A percentile compares a stretch with the other conserved stretches of the same genome.
phyloP scores from a whole-genome alignment of 1,140 invertebrate species.

The Harpegnathos saltator region DNA sequence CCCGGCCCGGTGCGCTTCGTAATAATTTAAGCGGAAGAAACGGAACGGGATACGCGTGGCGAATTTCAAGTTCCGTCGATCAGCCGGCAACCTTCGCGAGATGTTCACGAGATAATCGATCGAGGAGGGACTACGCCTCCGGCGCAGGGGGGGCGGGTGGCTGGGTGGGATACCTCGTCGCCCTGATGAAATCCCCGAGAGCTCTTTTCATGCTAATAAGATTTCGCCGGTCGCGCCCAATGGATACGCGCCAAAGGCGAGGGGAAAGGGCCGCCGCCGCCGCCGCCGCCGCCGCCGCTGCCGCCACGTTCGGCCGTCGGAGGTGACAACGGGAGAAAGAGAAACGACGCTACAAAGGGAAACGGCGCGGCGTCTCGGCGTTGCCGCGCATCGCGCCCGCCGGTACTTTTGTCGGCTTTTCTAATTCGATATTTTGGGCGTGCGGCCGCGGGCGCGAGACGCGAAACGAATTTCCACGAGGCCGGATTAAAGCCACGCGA shows the following conservation, averaged over 20 bases:
- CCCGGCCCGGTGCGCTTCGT: not conserved
- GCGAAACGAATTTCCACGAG: conserved; percentile 31
- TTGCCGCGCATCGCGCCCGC: conserved; percentile 7
- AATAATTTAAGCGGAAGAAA: not conserved
- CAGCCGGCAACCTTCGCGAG: conserved; percentile 8
- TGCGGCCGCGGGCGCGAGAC: conserved; percentile 22
- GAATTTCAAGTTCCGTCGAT: conserved; percentile 19
- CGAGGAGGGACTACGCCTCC: conserved; percentile 45
- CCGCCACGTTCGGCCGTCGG: conserved; percentile 11
- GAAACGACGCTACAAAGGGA: conserved; percentile 47
- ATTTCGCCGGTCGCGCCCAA: conserved; percentile 59
- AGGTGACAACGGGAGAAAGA: conserved; percentile 20
- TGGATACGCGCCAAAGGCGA: conserved; percentile 51
- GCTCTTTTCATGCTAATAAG: conserved; percentile 72
- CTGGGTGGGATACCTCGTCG: conserved; percentile 45
- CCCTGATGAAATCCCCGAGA: conserved; percentile 64
- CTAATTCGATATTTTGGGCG: conserved; percentile 65
- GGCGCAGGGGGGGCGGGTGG: not conserved
- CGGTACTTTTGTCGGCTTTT: conserved; percentile 39
- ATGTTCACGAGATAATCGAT: conserved; percentile 52
- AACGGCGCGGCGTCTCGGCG: not conserved
- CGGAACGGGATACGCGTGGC: not conserved
- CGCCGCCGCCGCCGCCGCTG: too few species aligned
- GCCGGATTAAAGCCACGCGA: not conserved
- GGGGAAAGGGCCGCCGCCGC: conserved; percentile 43